Percentiles rank a stretch among this genome's conserved stretches.
Evolutionary conservation across 2,888 invertebrate species (phyloP).

Genomic region (Synergus gifuensis): DNA sequence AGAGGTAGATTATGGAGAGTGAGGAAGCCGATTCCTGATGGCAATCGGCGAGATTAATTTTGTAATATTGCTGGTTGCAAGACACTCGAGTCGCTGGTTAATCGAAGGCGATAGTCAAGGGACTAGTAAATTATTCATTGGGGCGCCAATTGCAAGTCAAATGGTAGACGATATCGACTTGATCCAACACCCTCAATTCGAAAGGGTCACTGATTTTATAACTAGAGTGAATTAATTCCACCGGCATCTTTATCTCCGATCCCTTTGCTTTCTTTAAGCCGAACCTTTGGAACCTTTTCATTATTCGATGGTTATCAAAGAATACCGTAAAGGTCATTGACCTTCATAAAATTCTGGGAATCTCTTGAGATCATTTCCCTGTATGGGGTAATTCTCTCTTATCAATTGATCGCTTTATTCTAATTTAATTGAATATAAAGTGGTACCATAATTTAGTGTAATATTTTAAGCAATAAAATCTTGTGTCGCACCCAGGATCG

Average conservation of each 20-base stretch:
- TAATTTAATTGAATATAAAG: background rate
- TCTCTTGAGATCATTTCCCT: background rate
- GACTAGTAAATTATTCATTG: slow-evolving; percentile 56
- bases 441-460: background rate
- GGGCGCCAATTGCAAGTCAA: slow-evolving; percentile 52
- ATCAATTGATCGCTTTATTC: too few species aligned
- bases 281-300: background rate
- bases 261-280: background rate
- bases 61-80: slow-evolving; percentile 51
- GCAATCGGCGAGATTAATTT: slow-evolving; percentile 52
- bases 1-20: slow-evolving; percentile 50
- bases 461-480: background rate
- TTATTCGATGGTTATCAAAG: background rate
- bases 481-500: slow-evolving; percentile 12
- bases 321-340: slow-evolving; percentile 57
- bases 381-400: too few species aligned
- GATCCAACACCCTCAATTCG: slow-evolving; percentile 40
- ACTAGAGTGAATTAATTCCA: slow-evolving; percentile 20
- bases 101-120: slow-evolving; percentile 53
- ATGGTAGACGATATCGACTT: slow-evolving; percentile 48
- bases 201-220: slow-evolving; percentile 39
- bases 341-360: slow-evolving; percentile 50
- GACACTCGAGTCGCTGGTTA: slow-evolving; percentile 49
- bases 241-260: background rate
- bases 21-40: slow-evolving; percentile 52